Percentiles rank a stretch among this genome's conserved stretches.
These are phyloP conservation scores for Liodrosophila aerea DNA, from an alignment of 2,888 invertebrate genomes.

Conservation along the genomic window DNA sequence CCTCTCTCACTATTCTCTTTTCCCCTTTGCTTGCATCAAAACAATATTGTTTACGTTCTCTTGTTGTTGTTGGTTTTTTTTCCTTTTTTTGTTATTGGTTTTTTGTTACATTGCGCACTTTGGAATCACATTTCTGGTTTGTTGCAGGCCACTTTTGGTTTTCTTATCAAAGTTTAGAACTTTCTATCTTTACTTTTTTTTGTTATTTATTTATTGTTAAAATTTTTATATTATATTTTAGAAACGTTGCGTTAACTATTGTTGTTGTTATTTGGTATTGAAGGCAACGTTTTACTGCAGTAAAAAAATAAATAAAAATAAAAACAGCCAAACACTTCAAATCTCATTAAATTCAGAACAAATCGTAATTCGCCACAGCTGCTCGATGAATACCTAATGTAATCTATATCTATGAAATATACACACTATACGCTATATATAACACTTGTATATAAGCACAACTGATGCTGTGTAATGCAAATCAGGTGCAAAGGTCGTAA, in stretches of 20 bases:
- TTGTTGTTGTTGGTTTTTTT: not conserved
- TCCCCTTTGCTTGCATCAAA: slow-evolving; percentile 25
- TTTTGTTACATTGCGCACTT: slow-evolving; percentile 66
- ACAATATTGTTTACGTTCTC: slow-evolving; percentile 53
- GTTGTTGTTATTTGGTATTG: slow-evolving; percentile 53
- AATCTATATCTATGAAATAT: no score
- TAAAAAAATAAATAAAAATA: no score
- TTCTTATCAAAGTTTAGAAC: slow-evolving; percentile 27
- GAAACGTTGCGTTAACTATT: slow-evolving; percentile 74
- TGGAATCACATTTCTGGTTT: slow-evolving; percentile 70
- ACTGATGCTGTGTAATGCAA: slow-evolving; percentile 26
- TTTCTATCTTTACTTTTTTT: slow-evolving; percentile 17
- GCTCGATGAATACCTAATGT: slow-evolving; percentile 33
- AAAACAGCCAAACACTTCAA: not conserved
- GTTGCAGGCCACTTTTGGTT: slow-evolving; percentile 73
- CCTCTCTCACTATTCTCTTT: slow-evolving; percentile 1
- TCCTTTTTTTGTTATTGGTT: no score
- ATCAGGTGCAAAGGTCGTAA: slow-evolving; percentile 32
- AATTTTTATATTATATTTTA: slow-evolving; percentile 47
- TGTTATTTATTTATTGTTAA: slow-evolving; percentile 22
- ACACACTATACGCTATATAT: no score
- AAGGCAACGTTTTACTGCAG: slow-evolving; percentile 66
- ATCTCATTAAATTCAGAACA: slow-evolving; percentile 32
- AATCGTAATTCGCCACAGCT: slow-evolving; percentile 44
- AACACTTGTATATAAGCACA: no score